These are phyloP conservation scores for Sphaeridia pumilis DNA, from an alignment of 2,888 invertebrate genomes.

Conservation along the genomic window DNA sequence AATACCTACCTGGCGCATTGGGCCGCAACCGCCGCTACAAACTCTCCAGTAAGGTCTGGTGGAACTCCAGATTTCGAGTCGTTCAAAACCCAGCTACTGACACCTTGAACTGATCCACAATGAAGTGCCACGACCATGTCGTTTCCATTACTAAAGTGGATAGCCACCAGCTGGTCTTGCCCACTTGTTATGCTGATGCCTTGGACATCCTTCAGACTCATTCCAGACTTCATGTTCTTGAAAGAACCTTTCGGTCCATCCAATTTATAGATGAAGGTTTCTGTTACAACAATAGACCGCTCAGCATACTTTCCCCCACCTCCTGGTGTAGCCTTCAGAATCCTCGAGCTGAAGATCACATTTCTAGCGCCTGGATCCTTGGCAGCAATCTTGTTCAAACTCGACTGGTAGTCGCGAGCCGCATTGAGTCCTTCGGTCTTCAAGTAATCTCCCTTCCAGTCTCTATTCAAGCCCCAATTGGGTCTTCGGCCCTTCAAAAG, in stretches of 20 bases:
- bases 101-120: conserved; percentile 35
- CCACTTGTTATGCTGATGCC: conserved; percentile 61
- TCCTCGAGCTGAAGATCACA: conserved; percentile 46
- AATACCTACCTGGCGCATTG: conserved; percentile 29
- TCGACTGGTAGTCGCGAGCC: conserved; percentile 52
- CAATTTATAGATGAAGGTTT: conserved; percentile 71
- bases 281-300: conserved; percentile 77
- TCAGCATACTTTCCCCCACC: conserved; percentile 50
- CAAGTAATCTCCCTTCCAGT: conserved; percentile 78
- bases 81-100: conserved; percentile 34
- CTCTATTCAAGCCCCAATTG: conserved; percentile 62
- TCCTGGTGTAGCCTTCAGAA: conserved; percentile 54
- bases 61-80: conserved; percentile 27
- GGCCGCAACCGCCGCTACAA: conserved; percentile 28
- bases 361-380: conserved; percentile 42
- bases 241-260: conserved; percentile 63
- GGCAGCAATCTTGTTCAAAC: conserved; percentile 55
- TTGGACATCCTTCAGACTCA: conserved; percentile 59
- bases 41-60: conserved; percentile 36
- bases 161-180: conserved; percentile 70
- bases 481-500: conserved; percentile 48
- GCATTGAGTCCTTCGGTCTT: conserved; percentile 55
- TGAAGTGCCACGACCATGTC: conserved; percentile 73
- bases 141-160: conserved; percentile 76
- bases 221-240: conserved; percentile 75